Evolutionary conservation across 1,140 invertebrate species (phyloP), one percentile per base, ranked within the genome.

Genomic region (Trissolcus basalis): DNA sequence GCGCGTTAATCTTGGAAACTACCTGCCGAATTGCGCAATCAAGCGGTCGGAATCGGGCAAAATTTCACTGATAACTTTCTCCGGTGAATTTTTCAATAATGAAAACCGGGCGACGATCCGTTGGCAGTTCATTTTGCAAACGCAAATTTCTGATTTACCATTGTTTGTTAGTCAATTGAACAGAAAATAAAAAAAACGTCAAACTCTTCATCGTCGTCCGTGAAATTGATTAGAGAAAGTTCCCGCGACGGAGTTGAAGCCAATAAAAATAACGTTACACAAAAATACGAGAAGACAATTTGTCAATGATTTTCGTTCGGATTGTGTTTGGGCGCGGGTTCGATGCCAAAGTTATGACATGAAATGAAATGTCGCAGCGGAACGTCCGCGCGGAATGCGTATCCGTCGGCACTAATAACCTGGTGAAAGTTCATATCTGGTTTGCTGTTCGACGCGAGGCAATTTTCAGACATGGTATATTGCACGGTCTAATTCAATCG

Each of bases 31-130:
- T 77, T 77, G 54, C 59, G 59, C 35, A 77, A 77, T 77, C 68
- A 65, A 47, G 36, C 15, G 32, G 41, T 44, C 74, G 32, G 68
- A 77, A 77, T 77, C 15, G 32, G 41, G 49, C 74, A 32, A 72
- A 77, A 77, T 77, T 77, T 77, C 68, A 72, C 68, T 63, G 60
- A 68, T 72, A 68, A 72, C 74, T 77, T 77, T 77, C 68, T 72
- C 68, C 61, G 43, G 19, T 49, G 49, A 71, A 71, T 77, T 71
- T 71, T 71, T 71, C 51, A 67, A 63, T 61, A 56, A n/a, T 58
- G 35, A 64, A 63, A 77, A 74, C n/a, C 9, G 36, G 36, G 36
- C 9, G 36, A 39, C 9, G 68, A 71, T 47, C 43, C 72, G 59
- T 68, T 72, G 74, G 64, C 73, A 50, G 65, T 6, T 27, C 19